Evolutionary conservation across 2,888 invertebrate genomes (phyloP).

Genomic region (Lepidochrysops patricia): DNA sequence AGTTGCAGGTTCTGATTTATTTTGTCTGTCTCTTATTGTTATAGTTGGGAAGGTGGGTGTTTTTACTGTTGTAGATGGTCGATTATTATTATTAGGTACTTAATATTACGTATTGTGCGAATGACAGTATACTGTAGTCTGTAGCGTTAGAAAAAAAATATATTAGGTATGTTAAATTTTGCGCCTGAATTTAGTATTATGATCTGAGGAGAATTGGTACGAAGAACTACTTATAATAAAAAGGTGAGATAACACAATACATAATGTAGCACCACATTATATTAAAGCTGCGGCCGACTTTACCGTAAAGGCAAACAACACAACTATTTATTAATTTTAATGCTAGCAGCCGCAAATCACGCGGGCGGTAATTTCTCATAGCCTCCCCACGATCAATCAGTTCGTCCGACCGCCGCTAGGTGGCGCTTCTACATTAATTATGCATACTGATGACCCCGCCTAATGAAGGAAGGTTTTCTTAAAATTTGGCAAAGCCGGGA

Average conservation of each 20-base stretch:
- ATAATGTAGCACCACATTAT: not conserved
- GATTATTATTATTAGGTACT: no score
- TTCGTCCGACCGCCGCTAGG: slow-evolving; percentile 52
- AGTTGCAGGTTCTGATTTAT: slow-evolving; percentile 30
- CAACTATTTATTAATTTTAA: slow-evolving; percentile 11
- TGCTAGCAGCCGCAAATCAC: slow-evolving; percentile 15
- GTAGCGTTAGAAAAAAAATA: no score
- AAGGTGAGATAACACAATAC: no score
- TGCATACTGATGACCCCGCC: slow-evolving; percentile 83
- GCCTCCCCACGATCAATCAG: slow-evolving; percentile 46
- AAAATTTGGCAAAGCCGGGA: slow-evolving; percentile 56
- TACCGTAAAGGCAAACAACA: not conserved
- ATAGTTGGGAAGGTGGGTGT: not conserved
- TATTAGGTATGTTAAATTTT: no score
- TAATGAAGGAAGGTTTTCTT: slow-evolving; percentile 75
- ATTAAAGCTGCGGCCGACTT: not conserved
- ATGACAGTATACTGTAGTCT: no score
- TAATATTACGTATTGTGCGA: not conserved
- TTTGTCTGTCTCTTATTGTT: slow-evolving; percentile 23
- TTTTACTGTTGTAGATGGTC: not conserved
- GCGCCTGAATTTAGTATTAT: no score
- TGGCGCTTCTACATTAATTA: slow-evolving; percentile 79
- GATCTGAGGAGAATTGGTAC: no score
- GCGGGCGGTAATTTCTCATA: slow-evolving; percentile 24
- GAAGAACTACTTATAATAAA: no score